These are phyloP conservation scores for Drosophila monieri DNA, from an alignment of 2,888 invertebrate species.

Conservation along the genomic window DNA sequence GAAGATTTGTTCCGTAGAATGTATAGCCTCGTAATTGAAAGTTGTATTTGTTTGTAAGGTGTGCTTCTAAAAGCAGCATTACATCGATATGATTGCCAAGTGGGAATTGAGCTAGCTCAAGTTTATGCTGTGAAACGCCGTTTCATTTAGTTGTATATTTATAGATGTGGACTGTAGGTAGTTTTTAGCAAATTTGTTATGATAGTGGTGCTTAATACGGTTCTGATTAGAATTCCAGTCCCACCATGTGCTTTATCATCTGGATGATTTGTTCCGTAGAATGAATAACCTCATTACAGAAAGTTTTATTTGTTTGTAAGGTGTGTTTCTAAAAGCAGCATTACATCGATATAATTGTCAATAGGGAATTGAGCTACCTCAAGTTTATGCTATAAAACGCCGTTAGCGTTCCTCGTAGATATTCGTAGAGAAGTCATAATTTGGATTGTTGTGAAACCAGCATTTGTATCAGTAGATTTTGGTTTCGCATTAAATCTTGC, in stretches of 20 bases:
- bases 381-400: not conserved
- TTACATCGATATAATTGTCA: not conserved
- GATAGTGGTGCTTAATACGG: too few relatives aligned
- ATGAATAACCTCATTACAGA: not conserved
- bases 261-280: too few relatives aligned
- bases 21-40: constrained; percentile 1
- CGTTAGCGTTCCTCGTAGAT: too few relatives aligned
- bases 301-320: not conserved
- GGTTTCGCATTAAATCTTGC: too few relatives aligned
- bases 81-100: not conserved
- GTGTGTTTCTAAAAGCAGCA: not conserved
- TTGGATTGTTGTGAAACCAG: too few relatives aligned
- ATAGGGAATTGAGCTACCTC: constrained; percentile 1
- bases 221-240: too few relatives aligned
- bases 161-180: too few relatives aligned
- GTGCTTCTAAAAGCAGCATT: not conserved
- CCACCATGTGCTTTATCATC: too few relatives aligned
- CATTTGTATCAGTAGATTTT: too few relatives aligned
- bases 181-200: too few relatives aligned
- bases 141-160: too few relatives aligned
- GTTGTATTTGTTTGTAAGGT: not conserved
- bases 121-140: constrained; percentile 2
- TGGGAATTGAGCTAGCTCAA: constrained; percentile 1
- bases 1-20: not conserved
- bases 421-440: too few relatives aligned